These are phyloP conservation scores for Trachymyrmex septentrionalis DNA, from an alignment of 1,140 invertebrate species.

Conservation along the genomic window DNA sequence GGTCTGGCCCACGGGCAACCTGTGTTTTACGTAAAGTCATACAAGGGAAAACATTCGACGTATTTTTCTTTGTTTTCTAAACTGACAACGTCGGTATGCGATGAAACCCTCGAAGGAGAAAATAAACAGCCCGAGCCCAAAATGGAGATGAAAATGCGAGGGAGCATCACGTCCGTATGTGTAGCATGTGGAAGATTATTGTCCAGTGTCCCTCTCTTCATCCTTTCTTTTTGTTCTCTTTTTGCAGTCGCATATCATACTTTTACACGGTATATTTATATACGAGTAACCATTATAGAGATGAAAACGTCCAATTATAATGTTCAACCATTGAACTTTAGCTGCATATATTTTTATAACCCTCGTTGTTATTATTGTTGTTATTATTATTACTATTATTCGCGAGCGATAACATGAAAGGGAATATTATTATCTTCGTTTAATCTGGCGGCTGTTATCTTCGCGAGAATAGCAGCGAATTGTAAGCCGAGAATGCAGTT, in stretches of 20 bases:
- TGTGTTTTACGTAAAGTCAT: slow-evolving; percentile 6
- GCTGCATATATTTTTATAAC: neutral
- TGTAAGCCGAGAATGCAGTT: neutral
- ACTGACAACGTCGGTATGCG: neutral
- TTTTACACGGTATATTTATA: slow-evolving; percentile 39
- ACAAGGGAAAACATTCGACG: neutral
- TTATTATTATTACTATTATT: slow-evolving; percentile 14
- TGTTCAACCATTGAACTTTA: slow-evolving; percentile 20
- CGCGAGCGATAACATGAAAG: neutral
- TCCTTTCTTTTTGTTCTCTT: neutral
- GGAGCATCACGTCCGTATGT: neutral
- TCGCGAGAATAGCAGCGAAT: neutral
- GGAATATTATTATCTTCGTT: slow-evolving; percentile 29
- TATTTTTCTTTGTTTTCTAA: slow-evolving; percentile 42
- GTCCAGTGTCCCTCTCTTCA: neutral
- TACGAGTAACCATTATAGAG: slow-evolving; percentile 2
- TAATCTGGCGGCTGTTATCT: neutral
- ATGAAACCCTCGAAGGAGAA: slow-evolving; percentile 1
- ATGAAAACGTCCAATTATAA: slow-evolving; percentile 39
- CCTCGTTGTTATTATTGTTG: neutral
- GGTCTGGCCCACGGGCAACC: too few relatives aligned
- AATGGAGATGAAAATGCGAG: slow-evolving; percentile 3
- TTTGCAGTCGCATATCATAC: slow-evolving; percentile 2
- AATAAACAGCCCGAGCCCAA: slow-evolving; percentile 23
- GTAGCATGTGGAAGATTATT: slow-evolving; percentile 39